Percentiles rank a stretch among this genome's conserved stretches.
Conservation (phyloP, 2,797 vertebrate genomes). For the Glyptemys insculpta region DNA sequence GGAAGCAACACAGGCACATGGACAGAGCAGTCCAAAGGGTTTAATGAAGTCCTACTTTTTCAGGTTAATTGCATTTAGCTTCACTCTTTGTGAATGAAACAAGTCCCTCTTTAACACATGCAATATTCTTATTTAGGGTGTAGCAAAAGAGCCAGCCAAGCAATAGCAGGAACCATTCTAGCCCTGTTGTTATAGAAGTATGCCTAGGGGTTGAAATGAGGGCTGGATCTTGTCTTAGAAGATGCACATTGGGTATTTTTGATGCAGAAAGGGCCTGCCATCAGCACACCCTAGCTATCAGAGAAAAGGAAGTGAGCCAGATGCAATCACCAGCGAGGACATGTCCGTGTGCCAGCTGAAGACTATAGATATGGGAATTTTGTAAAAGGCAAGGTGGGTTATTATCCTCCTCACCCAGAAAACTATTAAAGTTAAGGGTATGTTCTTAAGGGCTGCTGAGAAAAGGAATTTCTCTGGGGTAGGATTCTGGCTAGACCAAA, state of each 20-base stretch:
- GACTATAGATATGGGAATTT: not conserved
- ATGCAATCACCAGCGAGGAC: not conserved
- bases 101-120: no score
- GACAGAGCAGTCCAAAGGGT: no score
- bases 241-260: not conserved
- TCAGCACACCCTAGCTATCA: not conserved
- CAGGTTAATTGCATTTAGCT: no score
- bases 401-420: not conserved
- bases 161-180: no score
- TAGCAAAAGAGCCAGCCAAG: no score
- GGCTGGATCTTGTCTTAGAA: no score
- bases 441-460: not conserved
- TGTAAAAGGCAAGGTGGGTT: rapidly evolving
- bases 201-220: no score
- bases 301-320: not conserved
- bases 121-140: no score
- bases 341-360: not conserved
- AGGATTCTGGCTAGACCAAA: not conserved
- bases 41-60: no score
- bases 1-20: not conserved
- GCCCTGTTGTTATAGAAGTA: no score
- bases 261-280: not conserved
- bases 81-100: no score
- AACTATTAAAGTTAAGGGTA: not conserved
- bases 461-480: not conserved